phyloP scores from a whole-genome alignment of 92 coral and sea anemone genomes.

The Pocillopora grandis region DNA sequence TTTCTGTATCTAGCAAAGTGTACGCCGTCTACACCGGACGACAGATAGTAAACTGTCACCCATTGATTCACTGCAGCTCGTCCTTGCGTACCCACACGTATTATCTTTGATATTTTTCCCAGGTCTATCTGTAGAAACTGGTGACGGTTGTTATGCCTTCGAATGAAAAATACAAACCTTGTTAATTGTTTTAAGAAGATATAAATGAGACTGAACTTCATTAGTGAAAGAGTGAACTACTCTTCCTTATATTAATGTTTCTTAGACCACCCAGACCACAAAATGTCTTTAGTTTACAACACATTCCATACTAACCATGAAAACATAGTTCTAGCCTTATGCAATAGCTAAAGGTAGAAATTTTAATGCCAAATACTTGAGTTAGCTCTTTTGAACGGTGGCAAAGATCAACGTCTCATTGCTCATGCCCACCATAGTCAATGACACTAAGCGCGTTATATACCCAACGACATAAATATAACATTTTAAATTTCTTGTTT shows the following conservation, averaged over 20 bases:
- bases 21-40: conserved; percentile 75
- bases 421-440: too few species aligned
- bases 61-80: conserved; percentile 65
- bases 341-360: too few species aligned
- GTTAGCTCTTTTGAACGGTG: too few species aligned
- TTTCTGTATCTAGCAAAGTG: conserved; percentile 67
- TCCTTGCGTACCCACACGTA: conserved; percentile 82
- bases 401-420: too few species aligned
- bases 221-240: neutral
- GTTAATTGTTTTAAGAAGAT: too few species aligned
- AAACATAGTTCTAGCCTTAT: too few species aligned
- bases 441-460: neutral
- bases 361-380: too few species aligned
- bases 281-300: too few species aligned
- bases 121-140: conserved; percentile 82
- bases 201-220: neutral
- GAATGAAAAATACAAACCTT: neutral
- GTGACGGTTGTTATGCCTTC: conserved; percentile 45
- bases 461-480: neutral
- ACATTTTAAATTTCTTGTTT: neutral
- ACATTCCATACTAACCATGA: too few species aligned
- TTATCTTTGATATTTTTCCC: conserved; percentile 62
- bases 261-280: too few species aligned
- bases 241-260: too few species aligned
- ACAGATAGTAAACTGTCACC: conserved; percentile 62